Percentiles rank a stretch among this genome's conserved stretches.
Evolutionary conservation across 2,113 vertebrate genomes (phyloP).

Genomic region (Athene cunicularia): DNA sequence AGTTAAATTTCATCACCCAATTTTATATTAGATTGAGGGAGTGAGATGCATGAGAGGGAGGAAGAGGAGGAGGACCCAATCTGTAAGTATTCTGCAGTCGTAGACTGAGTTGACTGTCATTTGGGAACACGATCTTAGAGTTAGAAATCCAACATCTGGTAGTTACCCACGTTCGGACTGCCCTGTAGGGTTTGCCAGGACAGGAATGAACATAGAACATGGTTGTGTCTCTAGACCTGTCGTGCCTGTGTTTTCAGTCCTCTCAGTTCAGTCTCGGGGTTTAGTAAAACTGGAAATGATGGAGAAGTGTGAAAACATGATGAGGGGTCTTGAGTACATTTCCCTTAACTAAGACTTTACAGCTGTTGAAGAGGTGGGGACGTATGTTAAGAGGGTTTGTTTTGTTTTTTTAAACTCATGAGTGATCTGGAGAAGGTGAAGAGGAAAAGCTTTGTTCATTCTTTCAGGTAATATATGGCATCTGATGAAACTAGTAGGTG

Average conservation of each 20-base stretch:
- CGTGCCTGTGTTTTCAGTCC: fast-evolving
- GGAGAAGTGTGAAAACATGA: background rate
- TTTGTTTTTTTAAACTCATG: background rate
- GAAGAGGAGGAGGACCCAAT: background rate
- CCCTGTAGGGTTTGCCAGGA: too few species aligned
- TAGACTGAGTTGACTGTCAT: fast-evolving
- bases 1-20: background rate
- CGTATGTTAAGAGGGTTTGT: fast-evolving
- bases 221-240: background rate
- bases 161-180: background rate
- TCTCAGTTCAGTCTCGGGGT: background rate
- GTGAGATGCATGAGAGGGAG: too few species aligned
- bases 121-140: background rate
- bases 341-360: background rate
- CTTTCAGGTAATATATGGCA: fast-evolving
- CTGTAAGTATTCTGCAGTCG: background rate
- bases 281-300: background rate
- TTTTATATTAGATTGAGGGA: background rate
- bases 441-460: background rate
- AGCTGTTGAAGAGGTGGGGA: background rate
- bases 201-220: fast-evolving
- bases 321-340: background rate
- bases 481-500: background rate
- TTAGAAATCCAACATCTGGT: too few species aligned
- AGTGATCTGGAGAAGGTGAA: background rate